Evolutionary conservation across 35 echinoderm and acorn worm genomes (phyloP), one percentile per base, ranked within the genome.

Genomic region (Holothuria glaberrima): DNA sequence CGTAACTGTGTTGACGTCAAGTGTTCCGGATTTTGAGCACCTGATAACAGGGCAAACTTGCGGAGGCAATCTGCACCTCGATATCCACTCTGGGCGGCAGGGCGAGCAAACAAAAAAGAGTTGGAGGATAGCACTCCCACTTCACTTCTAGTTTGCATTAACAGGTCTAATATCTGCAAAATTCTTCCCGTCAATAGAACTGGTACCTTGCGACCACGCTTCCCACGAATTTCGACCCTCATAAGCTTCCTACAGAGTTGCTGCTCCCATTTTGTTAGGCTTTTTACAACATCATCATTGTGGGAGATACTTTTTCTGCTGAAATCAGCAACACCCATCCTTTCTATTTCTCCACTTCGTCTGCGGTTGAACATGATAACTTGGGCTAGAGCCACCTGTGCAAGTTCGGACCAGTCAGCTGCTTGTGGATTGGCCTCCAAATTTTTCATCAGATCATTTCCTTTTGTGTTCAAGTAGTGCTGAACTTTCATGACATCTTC

Each of bases 31-130:
- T 75, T 14, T 30, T 22, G 4, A n/a, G n/a, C n/a, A n/a, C n/a
- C n/a, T n/a, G n/a, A n/a, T n/a, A n/a, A n/a, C n/a, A n/a, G n/a
- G n/a, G n/a, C n/a, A n/a, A n/a, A n/a, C n/a, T n/a, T n/a, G n/a
- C n/a, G n/a, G n/a, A 75, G 31, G 31, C 71, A 75, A 34, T 75
- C 71, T 36, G 30, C 13, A 75, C 71, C 32, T 19, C 71, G 30
- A 12, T 21, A 36, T 12, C 30, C 7, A 21, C 32, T 75, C 4
- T 75, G 0, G 12, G 32, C 21, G 34, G 7, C 34, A 21, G 71
- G 30, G 12, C 71, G 30, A 10, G 71, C 35, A 75, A 75, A 75
- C 32, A 75, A 17, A 36, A 12, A 75, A 7, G 4, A 41, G n/a
- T 38, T 75, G 12, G 30, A 13, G 19, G 30, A 16, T 36, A 16